These are phyloP conservation scores for Malurus alboscapulatus DNA, from an alignment of 2,113 vertebrate species.

Conservation along the genomic window DNA sequence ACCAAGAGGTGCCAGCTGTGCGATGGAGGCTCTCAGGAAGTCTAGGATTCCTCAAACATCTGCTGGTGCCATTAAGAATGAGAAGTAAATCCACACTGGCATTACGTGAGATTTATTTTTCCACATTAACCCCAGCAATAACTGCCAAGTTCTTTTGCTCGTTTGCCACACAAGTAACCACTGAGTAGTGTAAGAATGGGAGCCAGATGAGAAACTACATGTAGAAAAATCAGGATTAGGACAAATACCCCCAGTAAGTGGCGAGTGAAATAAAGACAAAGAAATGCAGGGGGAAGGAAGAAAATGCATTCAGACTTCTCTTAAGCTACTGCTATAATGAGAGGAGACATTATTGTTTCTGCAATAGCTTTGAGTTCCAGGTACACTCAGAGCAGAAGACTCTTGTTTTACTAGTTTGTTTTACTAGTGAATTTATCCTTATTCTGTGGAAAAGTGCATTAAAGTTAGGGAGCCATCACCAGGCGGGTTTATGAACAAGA, in stretches of 20 bases:
- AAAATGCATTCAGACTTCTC: conserved; percentile 15
- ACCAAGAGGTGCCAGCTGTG: conserved; percentile 73
- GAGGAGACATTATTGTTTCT: background rate
- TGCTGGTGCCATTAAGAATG: conserved; percentile 78
- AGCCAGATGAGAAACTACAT: conserved; percentile 64
- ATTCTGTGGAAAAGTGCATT: background rate
- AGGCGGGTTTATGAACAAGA: background rate
- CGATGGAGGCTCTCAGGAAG: conserved; percentile 72
- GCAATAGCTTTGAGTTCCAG: background rate
- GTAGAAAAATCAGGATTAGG: conserved; percentile 64
- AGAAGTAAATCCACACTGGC: conserved; percentile 80
- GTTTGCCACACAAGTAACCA: conserved; percentile 72
- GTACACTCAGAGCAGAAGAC: background rate
- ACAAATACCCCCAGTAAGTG: conserved; percentile 20
- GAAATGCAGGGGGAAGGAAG: background rate
- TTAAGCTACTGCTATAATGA: conserved; percentile 12
- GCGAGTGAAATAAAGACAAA: conserved; percentile 34
- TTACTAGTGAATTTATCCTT: background rate
- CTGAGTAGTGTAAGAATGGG: conserved; percentile 55
- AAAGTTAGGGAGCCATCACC: background rate
- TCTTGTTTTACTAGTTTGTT: background rate
- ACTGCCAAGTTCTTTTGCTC: conserved; percentile 68
- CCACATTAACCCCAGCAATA: conserved; percentile 72
- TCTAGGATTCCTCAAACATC: conserved; percentile 77
- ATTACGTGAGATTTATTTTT: conserved; percentile 80